Conservation (phyloP, 2,797 vertebrate species). For the Todus mexicanus region DNA sequence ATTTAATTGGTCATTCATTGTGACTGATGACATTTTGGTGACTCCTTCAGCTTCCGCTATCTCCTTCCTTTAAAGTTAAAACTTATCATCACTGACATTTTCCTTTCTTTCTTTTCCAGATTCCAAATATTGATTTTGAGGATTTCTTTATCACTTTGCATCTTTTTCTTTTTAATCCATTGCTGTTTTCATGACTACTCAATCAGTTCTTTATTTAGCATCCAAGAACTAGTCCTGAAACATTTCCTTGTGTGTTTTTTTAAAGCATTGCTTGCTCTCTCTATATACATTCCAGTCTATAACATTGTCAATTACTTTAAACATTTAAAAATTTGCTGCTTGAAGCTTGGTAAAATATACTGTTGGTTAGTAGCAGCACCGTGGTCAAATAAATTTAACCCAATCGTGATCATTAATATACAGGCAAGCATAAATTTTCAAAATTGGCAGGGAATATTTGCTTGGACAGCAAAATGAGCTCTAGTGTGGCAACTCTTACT, state of each 20-base stretch:
- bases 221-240: not conserved
- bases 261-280: not conserved
- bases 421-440: not conserved
- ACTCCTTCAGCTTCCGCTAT: not conserved
- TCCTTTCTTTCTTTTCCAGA: not conserved
- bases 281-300: not conserved
- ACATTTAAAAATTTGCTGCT: not conserved
- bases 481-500: not conserved
- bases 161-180: not conserved
- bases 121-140: not conserved
- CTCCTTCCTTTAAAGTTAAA: not conserved
- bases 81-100: not conserved
- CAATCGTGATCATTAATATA: not conserved
- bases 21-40: not conserved
- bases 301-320: not conserved
- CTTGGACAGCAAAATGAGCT: not conserved
- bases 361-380: not conserved
- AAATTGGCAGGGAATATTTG: not conserved
- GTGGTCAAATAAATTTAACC: not conserved
- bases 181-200: not conserved
- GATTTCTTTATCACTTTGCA: not conserved
- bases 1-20: not conserved
- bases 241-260: not conserved
- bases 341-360: not conserved
- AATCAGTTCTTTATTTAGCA: not conserved